phyloP scores from a whole-genome alignment of 2,888 invertebrate species.

The Brenthis ino region DNA sequence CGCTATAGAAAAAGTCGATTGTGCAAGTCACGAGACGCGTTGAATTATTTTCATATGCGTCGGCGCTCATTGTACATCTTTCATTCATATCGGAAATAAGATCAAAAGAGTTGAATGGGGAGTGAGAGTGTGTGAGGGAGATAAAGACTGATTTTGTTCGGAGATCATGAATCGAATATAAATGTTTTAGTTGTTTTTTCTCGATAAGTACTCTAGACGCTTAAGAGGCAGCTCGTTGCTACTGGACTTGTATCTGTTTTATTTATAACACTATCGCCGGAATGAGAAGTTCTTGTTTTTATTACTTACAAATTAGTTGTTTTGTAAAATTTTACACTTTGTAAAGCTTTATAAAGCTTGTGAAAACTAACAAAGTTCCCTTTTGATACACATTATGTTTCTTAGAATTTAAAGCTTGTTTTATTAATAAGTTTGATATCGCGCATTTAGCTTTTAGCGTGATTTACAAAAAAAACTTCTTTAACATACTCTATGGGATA shows the following conservation, averaged over 20 bases:
- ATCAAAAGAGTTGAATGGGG: constrained; percentile 62
- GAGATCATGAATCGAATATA: constrained; percentile 71
- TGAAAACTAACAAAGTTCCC: too few relatives aligned
- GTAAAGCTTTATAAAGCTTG: too few relatives aligned
- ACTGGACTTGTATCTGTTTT: constrained; percentile 62
- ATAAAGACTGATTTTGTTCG: constrained; percentile 61
- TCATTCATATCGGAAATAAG: constrained; percentile 71
- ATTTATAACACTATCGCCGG: constrained; percentile 44
- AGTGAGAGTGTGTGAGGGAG: constrained; percentile 49
- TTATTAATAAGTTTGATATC: too few relatives aligned
- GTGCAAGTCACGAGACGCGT: constrained; percentile 32
- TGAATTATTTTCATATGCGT: constrained; percentile 54
- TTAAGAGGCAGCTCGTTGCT: constrained; percentile 63
- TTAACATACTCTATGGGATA: too few relatives aligned
- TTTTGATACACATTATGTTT: too few relatives aligned
- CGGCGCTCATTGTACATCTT: constrained; percentile 53
- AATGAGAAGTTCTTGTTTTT: constrained; percentile 49
- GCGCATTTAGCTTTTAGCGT: too few relatives aligned
- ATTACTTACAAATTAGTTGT: constrained; percentile 35
- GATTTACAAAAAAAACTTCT: too few relatives aligned
- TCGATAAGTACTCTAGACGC: constrained; percentile 56
- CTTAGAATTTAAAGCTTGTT: too few relatives aligned
- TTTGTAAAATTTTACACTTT: too few relatives aligned
- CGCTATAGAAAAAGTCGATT: constrained; percentile 20
- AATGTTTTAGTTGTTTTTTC: constrained; percentile 65